These are phyloP conservation scores for Pyralis farinalis DNA, from an alignment of 2,888 invertebrate species.

Conservation along the genomic window DNA sequence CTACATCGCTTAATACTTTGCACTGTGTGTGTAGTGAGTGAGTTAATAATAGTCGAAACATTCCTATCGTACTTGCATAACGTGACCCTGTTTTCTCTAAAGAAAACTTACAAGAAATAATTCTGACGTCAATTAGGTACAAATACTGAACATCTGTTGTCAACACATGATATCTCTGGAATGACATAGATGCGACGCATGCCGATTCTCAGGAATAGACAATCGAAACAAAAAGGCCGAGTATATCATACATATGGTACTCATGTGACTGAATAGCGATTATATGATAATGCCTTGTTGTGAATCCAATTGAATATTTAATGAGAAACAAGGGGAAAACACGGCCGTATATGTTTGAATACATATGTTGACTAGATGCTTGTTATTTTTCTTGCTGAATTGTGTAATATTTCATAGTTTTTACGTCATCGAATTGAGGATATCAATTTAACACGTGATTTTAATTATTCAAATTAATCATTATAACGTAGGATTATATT, in stretches of 20 bases:
- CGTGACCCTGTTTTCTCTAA: slow-evolving; percentile 14
- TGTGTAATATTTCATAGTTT: slow-evolving; percentile 1
- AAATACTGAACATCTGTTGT: slow-evolving; percentile 14
- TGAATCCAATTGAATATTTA: slow-evolving; percentile 57
- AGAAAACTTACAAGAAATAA: slow-evolving; percentile 4
- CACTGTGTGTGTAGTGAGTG: slow-evolving; percentile 17
- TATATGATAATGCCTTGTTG: slow-evolving; percentile 57
- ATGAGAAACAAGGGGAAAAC: slow-evolving; percentile 45
- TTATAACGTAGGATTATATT: not conserved
- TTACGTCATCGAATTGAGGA: not conserved
- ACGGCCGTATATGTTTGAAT: slow-evolving; percentile 17
- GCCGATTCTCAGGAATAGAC: slow-evolving; percentile 34
- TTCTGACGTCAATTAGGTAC: slow-evolving; percentile 14
- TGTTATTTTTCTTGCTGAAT: slow-evolving; percentile 6
- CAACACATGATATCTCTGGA: slow-evolving; percentile 9
- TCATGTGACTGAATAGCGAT: slow-evolving; percentile 61
- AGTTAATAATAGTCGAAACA: slow-evolving; percentile 17
- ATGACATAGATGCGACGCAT: slow-evolving; percentile 9
- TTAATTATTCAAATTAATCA: not conserved
- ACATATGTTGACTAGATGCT: slow-evolving; percentile 15
- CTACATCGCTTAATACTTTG: no score
- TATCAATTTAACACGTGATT: not conserved
- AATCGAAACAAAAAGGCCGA: slow-evolving; percentile 49
- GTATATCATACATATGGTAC: slow-evolving; percentile 41
- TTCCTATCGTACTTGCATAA: slow-evolving; percentile 13